These are phyloP conservation scores for Nezara viridula DNA, from an alignment of 2,888 invertebrate genomes.

Conservation along the genomic window DNA sequence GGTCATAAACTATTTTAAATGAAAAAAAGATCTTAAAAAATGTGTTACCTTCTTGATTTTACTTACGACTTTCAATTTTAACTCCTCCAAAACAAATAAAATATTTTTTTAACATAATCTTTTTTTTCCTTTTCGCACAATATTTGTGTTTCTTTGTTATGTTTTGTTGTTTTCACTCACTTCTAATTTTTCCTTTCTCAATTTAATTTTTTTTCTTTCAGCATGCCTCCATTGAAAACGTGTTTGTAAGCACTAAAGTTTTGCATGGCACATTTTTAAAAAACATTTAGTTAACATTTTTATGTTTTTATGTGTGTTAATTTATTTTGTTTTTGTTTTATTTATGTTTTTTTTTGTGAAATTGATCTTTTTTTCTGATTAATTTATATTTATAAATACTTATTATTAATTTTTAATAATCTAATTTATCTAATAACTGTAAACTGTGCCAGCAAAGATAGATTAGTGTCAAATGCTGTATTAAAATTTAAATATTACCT, in stretches of 20 bases:
- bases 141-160: constrained; percentile 9
- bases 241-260: constrained; percentile 37
- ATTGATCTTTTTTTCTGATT: not conserved
- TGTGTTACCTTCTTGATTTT: not conserved
- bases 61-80: not conserved
- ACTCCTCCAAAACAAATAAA: not conserved
- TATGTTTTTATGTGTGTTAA: not conserved
- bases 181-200: not conserved
- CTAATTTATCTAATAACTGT: not conserved
- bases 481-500: no score
- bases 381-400: not conserved
- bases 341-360: not conserved
- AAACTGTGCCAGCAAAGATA: not conserved
- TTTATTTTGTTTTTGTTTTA: not conserved
- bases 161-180: not conserved
- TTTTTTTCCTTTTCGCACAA: not conserved
- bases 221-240: constrained; percentile 24
- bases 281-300: not conserved
- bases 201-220: not conserved
- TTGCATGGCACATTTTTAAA: constrained; percentile 49
- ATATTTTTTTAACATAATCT: not conserved
- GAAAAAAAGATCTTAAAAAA: not conserved
- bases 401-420: not conserved
- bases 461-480: no score
- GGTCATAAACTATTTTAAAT: not conserved